A percentile compares a stretch with the other conserved stretches of the same genome.
Conservation (phyloP, 2,797 vertebrate genomes). For the Anguilla obscura region DNA sequence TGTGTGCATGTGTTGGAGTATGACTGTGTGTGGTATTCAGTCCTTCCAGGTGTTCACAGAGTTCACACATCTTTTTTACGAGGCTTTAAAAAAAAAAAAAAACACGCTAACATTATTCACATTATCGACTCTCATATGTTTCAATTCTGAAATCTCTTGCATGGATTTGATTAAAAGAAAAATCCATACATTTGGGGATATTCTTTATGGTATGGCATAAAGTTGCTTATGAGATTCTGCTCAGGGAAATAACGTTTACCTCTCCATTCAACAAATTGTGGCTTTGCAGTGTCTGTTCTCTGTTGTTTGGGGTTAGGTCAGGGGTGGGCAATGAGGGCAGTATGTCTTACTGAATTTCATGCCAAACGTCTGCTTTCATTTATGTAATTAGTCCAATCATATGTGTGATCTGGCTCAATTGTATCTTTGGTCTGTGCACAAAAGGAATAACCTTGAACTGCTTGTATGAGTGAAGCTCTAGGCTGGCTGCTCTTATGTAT, state of each 20-base stretch:
- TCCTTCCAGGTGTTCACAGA: not conserved
- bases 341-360: not conserved
- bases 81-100: not conserved
- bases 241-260: not conserved
- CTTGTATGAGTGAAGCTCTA: not conserved
- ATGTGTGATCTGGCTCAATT: not conserved
- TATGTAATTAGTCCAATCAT: not conserved
- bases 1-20: not conserved
- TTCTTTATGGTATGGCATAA: not conserved
- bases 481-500: not conserved
- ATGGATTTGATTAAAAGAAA: not conserved
- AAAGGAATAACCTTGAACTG: not conserved
- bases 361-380: not conserved
- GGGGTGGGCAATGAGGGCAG: not conserved
- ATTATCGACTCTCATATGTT: not conserved
- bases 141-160: not conserved
- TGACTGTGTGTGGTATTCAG: not conserved
- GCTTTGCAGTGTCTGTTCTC: not conserved
- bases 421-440: not conserved
- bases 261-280: not conserved
- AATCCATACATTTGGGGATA: not conserved
- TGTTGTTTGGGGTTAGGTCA: not conserved
- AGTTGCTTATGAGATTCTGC: not conserved
- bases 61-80: no score
- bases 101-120: no score